Percentiles rank a stretch among this genome's conserved stretches.
These are phyloP conservation scores for Drosophila lacertosa DNA, from an alignment of 1,140 invertebrate species.

Conservation along the genomic window DNA sequence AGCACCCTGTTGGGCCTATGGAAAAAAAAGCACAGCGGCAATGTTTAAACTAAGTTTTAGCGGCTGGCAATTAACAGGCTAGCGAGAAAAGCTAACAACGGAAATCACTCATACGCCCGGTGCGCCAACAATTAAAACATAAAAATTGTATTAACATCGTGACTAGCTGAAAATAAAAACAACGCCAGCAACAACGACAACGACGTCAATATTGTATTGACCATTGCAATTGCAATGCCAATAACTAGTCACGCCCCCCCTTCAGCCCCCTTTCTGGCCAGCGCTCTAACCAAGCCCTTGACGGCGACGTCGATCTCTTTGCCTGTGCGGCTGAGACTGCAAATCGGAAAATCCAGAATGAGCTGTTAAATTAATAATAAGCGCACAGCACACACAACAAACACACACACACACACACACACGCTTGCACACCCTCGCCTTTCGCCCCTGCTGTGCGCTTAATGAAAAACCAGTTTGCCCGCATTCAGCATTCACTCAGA, in stretches of 20 bases:
- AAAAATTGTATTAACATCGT: slow-evolving; percentile 81
- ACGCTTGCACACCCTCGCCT: not conserved
- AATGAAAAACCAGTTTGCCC: slow-evolving; percentile 75
- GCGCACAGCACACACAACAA: slow-evolving; percentile 51
- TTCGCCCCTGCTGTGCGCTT: slow-evolving; percentile 51
- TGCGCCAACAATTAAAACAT: slow-evolving; percentile 72
- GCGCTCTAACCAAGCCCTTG: not conserved
- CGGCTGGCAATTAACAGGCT: slow-evolving; percentile 64
- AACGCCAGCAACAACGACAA: slow-evolving; percentile 12
- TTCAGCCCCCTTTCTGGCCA: not conserved
- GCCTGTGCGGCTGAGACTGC: slow-evolving; percentile 40
- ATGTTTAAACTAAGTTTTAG: slow-evolving; percentile 49
- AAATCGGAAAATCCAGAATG: slow-evolving; percentile 78
- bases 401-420: not conserved
- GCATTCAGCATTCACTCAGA: slow-evolving; percentile 45
- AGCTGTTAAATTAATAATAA: slow-evolving; percentile 80
- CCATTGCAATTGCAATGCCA: slow-evolving; percentile 41
- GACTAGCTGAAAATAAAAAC: slow-evolving; percentile 60
- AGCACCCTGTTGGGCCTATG: slow-evolving; percentile 43
- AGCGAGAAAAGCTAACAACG: slow-evolving; percentile 68
- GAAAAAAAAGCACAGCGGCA: slow-evolving; percentile 49
- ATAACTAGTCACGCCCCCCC: slow-evolving; percentile 19
- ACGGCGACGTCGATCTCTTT: slow-evolving; percentile 22
- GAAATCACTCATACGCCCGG: slow-evolving; percentile 76
- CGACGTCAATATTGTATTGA: slow-evolving; percentile 48